These are phyloP conservation scores for Maniola hyperantus DNA, from an alignment of 2,888 invertebrate genomes.

Conservation along the genomic window DNA sequence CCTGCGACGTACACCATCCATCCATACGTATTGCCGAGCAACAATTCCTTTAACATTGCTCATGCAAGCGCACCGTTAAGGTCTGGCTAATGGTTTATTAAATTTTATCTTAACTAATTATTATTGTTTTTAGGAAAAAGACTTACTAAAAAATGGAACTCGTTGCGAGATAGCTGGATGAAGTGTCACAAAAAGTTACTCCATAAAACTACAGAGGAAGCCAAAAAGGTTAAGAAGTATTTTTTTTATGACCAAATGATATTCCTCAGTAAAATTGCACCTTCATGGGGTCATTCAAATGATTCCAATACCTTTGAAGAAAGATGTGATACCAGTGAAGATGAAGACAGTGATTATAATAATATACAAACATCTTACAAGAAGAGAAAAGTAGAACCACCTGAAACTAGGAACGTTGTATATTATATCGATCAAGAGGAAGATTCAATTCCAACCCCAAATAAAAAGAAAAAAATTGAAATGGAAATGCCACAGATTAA, in stretches of 20 bases:
- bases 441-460: background rate
- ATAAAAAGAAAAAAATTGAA: slow-evolving; percentile 1
- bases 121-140: background rate
- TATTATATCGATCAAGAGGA: background rate
- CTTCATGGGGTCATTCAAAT: background rate
- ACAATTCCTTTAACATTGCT: too few relatives aligned
- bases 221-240: slow-evolving; percentile 4
- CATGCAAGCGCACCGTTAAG: too few relatives aligned
- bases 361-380: background rate
- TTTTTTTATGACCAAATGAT: background rate
- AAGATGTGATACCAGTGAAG: background rate
- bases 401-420: background rate
- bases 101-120: background rate
- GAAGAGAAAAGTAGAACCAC: background rate
- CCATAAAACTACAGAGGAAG: background rate
- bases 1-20: too few relatives aligned
- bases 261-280: background rate
- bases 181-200: background rate
- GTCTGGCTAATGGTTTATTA: too few relatives aligned
- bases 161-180: background rate
- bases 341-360: background rate
- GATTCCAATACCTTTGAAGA: background rate
- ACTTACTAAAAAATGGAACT: background rate
- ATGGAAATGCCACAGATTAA: background rate
- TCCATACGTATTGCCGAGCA: too few relatives aligned